Conservation (phyloP, 1,140 invertebrate genomes). For the Eubasilissa regina region DNA sequence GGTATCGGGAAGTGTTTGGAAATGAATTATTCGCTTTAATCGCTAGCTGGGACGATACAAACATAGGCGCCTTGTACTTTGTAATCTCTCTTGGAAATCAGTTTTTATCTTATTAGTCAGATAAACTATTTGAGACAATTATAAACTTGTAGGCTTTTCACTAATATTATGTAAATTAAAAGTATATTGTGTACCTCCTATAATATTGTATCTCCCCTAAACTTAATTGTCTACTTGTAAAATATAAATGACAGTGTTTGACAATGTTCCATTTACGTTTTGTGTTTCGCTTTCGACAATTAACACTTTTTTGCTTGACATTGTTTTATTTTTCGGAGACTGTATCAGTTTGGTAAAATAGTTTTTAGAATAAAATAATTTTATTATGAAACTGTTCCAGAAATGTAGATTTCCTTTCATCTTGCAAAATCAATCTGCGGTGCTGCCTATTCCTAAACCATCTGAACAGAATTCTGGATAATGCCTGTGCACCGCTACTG, state of each 20-base stretch:
- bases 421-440: too few relatives aligned
- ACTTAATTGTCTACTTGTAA: too few relatives aligned
- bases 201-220: too few relatives aligned
- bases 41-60: slow-evolving; percentile 24
- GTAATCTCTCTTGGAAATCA: slow-evolving; percentile 21
- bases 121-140: background rate
- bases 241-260: too few relatives aligned
- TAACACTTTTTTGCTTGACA: background rate
- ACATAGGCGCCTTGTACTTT: slow-evolving; percentile 22
- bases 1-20: slow-evolving; percentile 10
- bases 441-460: too few relatives aligned
- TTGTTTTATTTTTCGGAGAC: background rate
- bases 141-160: background rate
- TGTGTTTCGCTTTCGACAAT: background rate
- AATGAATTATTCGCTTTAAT: slow-evolving; percentile 27
- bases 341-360: background rate
- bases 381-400: background rate
- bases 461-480: too few relatives aligned
- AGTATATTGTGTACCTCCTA: background rate
- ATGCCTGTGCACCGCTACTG: too few relatives aligned
- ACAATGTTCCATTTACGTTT: slow-evolving; percentile 10
- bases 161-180: slow-evolving; percentile 8
- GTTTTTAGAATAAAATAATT: background rate
- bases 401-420: too few relatives aligned
- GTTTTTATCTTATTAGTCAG: background rate